These are phyloP conservation scores for Actinostola sp. DNA, from an alignment of 92 coral and sea anemone species.

Conservation along the genomic window DNA sequence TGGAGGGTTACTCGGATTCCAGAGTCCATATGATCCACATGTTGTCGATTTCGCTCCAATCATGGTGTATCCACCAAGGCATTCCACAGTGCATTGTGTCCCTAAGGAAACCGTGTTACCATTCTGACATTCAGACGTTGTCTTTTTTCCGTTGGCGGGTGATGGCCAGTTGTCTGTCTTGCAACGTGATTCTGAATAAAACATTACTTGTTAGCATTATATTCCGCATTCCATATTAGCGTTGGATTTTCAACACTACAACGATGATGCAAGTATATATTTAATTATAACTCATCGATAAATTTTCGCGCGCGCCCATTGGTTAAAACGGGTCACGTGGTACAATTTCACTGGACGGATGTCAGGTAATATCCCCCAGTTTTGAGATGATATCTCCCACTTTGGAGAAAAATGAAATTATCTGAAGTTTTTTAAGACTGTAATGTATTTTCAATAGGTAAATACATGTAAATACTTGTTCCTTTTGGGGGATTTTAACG, in stretches of 20 bases:
- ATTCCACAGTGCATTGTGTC: slow-evolving; percentile 21
- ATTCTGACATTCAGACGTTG: slow-evolving; percentile 14
- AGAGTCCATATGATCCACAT: slow-evolving; percentile 22
- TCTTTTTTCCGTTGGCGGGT: slow-evolving; percentile 33
- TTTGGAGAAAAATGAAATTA: too few relatives aligned
- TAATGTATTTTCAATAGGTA: too few relatives aligned
- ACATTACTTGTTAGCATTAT: neutral
- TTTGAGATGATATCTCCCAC: too few relatives aligned
- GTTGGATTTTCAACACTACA: neutral
- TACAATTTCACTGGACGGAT: too few relatives aligned
- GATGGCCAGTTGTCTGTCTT: slow-evolving; percentile 27
- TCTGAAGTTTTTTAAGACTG: too few relatives aligned
- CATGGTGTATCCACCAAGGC: slow-evolving; percentile 39
- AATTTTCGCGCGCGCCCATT: too few relatives aligned
- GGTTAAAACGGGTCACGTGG: too few relatives aligned
- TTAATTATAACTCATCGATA: too few relatives aligned
- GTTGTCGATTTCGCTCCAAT: slow-evolving; percentile 20
- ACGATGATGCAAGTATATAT: too few relatives aligned
- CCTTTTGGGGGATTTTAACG: too few relatives aligned
- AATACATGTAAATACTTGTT: too few relatives aligned
- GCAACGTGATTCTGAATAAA: slow-evolving; percentile 14
- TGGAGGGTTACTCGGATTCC: slow-evolving; percentile 33
- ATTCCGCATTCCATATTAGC: neutral
- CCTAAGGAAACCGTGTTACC: slow-evolving; percentile 27
- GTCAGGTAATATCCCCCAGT: too few relatives aligned